Percentiles rank a stretch among this genome's conserved stretches.
Conservation (phyloP, 2,113 vertebrate species). For the Misgurnus anguillicaudatus region DNA sequence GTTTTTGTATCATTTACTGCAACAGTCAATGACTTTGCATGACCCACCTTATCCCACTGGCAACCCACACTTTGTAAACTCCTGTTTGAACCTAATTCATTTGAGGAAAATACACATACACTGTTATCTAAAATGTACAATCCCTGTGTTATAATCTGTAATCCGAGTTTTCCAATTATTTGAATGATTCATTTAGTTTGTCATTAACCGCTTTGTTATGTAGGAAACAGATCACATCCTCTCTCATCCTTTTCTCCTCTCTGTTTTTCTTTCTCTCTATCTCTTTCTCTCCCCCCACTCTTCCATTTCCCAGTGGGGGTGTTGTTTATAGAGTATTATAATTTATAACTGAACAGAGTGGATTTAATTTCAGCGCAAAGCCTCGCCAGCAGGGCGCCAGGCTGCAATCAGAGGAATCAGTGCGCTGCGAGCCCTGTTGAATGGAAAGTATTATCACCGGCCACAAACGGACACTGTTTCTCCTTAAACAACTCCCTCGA, state of each 20-base stretch:
- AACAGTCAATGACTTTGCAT: no score
- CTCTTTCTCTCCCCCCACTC: constrained; percentile 1
- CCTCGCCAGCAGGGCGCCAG: constrained; percentile 93
- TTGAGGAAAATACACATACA: not conserved
- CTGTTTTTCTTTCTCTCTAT: constrained; percentile 44
- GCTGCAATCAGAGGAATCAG: constrained; percentile 94
- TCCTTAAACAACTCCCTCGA: constrained; percentile 65
- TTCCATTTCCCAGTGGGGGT: constrained; percentile 85
- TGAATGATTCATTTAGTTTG: constrained; percentile 43
- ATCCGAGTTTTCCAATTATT: not conserved
- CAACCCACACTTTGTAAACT: no score
- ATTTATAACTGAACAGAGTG: constrained; percentile 98
- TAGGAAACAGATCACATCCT: constrained; percentile 53
- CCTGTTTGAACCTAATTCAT: no score
- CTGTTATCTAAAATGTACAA: not conserved
- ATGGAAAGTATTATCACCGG: constrained; percentile 94
- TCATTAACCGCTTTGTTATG: constrained; percentile 48
- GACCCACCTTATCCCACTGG: no score
- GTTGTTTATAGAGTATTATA: constrained; percentile 97
- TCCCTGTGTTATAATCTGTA: not conserved
- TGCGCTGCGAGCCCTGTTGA: constrained; percentile 89
- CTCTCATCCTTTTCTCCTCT: constrained; percentile 36
- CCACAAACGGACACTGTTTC: constrained; percentile 94
- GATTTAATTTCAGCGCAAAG: constrained; percentile 94
- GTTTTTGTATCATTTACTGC: no score